These are phyloP conservation scores for Epizoanthus rinbou DNA, from an alignment of 92 coral and sea anemone genomes.

Conservation along the genomic window DNA sequence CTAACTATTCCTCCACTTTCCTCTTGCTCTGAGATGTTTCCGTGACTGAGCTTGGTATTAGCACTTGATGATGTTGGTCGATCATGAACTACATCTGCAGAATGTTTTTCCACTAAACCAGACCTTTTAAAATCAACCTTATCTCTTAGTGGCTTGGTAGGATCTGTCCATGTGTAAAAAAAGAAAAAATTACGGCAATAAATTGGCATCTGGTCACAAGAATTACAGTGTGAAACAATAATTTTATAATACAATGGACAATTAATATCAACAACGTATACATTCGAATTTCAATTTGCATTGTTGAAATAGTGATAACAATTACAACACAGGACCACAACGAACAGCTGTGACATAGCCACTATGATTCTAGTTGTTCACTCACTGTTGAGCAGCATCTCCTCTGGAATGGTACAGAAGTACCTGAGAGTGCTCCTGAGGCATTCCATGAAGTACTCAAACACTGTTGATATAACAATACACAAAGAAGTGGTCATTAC, in stretches of 20 bases:
- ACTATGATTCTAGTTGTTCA: background rate
- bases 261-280: too few species aligned
- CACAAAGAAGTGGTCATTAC: background rate
- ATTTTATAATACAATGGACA: too few species aligned
- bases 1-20: background rate
- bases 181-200: background rate
- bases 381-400: constrained; percentile 44
- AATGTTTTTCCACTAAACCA: background rate
- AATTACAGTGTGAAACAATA: too few species aligned
- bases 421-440: constrained; percentile 65
- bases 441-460: constrained; percentile 67
- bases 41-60: background rate
- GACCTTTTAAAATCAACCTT: background rate
- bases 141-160: background rate
- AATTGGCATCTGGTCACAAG: too few species aligned
- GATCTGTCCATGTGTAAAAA: background rate
- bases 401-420: constrained; percentile 56
- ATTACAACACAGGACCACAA: too few species aligned
- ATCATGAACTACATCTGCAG: background rate
- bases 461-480: constrained; percentile 46
- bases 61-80: background rate
- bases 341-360: too few species aligned
- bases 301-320: too few species aligned
- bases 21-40: constrained; percentile 1
- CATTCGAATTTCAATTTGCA: too few species aligned